Conservation (phyloP, 2,113 vertebrate species). For the Macquaria australasica region DNA sequence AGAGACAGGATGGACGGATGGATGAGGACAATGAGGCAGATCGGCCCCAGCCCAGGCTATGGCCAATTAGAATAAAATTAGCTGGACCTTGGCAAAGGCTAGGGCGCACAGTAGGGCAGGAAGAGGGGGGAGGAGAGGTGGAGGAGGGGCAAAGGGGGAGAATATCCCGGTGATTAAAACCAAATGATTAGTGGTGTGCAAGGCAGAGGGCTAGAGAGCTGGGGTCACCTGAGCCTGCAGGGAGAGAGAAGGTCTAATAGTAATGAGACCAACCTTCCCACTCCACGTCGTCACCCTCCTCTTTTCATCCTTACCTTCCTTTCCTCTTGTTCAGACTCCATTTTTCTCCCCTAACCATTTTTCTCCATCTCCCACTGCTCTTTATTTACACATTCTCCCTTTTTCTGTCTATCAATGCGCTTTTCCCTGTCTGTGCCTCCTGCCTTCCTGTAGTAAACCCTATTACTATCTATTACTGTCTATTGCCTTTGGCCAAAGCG, state of each 20-base stretch:
- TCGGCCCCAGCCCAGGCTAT: conserved; percentile 75
- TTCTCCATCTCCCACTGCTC: conserved; percentile 43
- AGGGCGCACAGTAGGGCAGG: conserved; percentile 80
- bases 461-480: conserved; percentile 68
- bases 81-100: conserved; percentile 87
- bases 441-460: conserved; percentile 54
- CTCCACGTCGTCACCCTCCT: conserved; percentile 54
- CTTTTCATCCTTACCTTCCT: conserved; percentile 35
- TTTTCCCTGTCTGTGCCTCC: conserved; percentile 40
- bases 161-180: conserved; percentile 86
- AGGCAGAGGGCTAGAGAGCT: conserved; percentile 73
- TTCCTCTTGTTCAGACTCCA: conserved; percentile 30
- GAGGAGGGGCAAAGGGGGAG: conserved; percentile 67
- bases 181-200: conserved; percentile 84
- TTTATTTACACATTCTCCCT: conserved; percentile 56
- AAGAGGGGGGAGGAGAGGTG: conserved; percentile 56
- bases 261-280: conserved; percentile 83
- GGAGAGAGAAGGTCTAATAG: conserved; percentile 78
- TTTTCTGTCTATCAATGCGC: conserved; percentile 49
- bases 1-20: conserved; percentile 69
- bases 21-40: conserved; percentile 79
- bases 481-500: conserved; percentile 62
- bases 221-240: conserved; percentile 82
- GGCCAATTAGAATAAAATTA: conserved; percentile 87
- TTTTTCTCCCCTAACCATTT: conserved; percentile 49